Percentiles rank a stretch among this genome's conserved stretches.
Conservation (phyloP, 1,140 invertebrate species). For the Drosophila melanica region DNA sequence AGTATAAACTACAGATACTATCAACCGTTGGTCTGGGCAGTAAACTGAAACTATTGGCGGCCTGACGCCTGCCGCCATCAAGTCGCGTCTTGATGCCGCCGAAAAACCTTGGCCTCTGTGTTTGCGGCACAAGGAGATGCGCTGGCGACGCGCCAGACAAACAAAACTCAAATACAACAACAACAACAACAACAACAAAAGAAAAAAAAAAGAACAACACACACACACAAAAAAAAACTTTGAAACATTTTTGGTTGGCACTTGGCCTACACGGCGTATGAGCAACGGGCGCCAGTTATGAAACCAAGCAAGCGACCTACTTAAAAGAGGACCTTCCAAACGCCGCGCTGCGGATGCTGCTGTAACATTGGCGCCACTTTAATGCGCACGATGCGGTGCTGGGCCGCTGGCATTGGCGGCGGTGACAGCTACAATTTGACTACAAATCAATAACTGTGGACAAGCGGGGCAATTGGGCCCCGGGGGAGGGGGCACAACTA, state of each 20-base stretch:
- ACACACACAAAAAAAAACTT: constrained; percentile 55
- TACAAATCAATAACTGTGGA: constrained; percentile 66
- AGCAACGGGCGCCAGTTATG: constrained; percentile 33
- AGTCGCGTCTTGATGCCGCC: constrained; percentile 76
- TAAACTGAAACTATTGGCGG: constrained; percentile 68
- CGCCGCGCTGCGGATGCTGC: constrained; percentile 32
- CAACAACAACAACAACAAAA: constrained; percentile 22
- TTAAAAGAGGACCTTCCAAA: constrained; percentile 11
- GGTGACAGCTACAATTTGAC: constrained; percentile 64
- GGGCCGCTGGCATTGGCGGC: constrained; percentile 2
- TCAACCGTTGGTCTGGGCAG: constrained; percentile 32
- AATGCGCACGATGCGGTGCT: constrained; percentile 36
- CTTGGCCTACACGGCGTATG: constrained; percentile 44
- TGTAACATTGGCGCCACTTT: constrained; percentile 48
- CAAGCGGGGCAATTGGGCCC: background rate
- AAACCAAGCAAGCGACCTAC: constrained; percentile 41
- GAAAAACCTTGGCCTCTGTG: constrained; percentile 69
- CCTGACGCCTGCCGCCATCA: constrained; percentile 59
- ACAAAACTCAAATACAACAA: constrained; percentile 41
- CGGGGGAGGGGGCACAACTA: background rate
- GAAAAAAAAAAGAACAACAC: constrained; percentile 25
- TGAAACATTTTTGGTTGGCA: constrained; percentile 34
- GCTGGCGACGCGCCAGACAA: constrained; percentile 63
- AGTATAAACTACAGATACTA: constrained; percentile 24
- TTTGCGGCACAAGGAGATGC: constrained; percentile 49